Evolutionary conservation across 1,140 invertebrate species (phyloP).

Genomic region (Rhopalosiphum maidis): DNA sequence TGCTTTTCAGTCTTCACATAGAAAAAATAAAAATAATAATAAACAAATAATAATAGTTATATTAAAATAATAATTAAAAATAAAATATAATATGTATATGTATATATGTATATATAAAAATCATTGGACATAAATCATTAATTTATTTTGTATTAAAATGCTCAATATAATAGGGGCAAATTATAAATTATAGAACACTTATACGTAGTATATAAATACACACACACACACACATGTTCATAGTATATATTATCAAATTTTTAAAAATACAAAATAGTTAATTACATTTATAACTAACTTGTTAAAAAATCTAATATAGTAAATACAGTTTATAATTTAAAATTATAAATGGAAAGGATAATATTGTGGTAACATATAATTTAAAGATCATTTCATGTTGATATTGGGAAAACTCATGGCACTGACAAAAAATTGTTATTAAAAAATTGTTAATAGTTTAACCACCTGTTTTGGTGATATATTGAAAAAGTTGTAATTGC

Average conservation of each 20-base stretch:
- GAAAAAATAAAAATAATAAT: conserved; percentile 23
- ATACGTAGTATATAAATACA: not conserved
- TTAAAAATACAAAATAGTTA: conserved; percentile 14
- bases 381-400: not conserved
- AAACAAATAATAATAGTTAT: conserved; percentile 43
- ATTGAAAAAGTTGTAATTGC: not conserved
- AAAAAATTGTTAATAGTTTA: not conserved
- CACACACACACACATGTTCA: not conserved
- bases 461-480: not conserved
- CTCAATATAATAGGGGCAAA: not conserved
- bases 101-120: not conserved
- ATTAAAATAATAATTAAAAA: conserved; percentile 47
- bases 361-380: conserved; percentile 37
- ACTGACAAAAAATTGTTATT: conserved; percentile 17
- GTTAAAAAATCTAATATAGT: conserved; percentile 18
- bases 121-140: not conserved
- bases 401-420: conserved; percentile 19
- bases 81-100: conserved; percentile 20
- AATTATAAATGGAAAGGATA: conserved; percentile 26
- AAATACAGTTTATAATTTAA: conserved; percentile 17
- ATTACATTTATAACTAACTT: not conserved
- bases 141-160: conserved; percentile 45
- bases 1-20: conserved; percentile 56
- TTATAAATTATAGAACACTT: conserved; percentile 26
- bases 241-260: not conserved